Base-by-base conservation (phyloP, 2,888 invertebrate species). In the Nudaria mundana region DNA sequence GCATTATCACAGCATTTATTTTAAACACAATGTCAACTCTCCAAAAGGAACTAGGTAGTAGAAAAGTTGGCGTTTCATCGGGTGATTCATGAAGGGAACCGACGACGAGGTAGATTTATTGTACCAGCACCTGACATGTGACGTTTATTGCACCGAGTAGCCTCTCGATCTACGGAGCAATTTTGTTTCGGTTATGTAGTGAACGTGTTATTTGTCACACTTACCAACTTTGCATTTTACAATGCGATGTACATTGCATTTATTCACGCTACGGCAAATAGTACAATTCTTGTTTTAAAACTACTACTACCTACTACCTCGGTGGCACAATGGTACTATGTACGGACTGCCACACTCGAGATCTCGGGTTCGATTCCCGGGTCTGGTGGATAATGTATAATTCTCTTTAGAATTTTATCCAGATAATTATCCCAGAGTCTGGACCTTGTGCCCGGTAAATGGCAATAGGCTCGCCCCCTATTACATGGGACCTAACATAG, bases 71-170 rank as follows among this genome's bases (percentile, higher is more conserved):
- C 70, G 58, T 70, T 68, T 67, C 59, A 53, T 68, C 56, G 57
- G 57, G 77, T 80, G 81, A 81, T 78, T 78, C 81, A 81, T 78
- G 78, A 67, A 67, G 67, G 69, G 61, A 62, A 44, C 53, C 56
- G 52, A 52, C 63, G 59, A 64, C 67, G 60, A 61, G 61, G 66
- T 74, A 69, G 83, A 83, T 83, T 83, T 82, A 83, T 83, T 54
- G 76, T 68, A 59, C 68, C 56, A 59, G 58, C 71, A 66, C 66
- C 69, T 79, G 77, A 78, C 75, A 54, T 52, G 66, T 73, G 81
- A 81, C 77, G 71, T 76, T 77, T 81, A 81, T 81, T 76, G 79
- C 71, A 62, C 66, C 69, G 74, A 80, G 74, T 76, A 71, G 63
- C 63, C 56, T 38, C 52, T 52, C 54, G 56, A 58, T 56, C 41